Percentiles rank a stretch among this genome's conserved stretches.
phyloP scores from a whole-genome alignment of 2,797 vertebrate genomes.

The Enoplosus armatus region DNA sequence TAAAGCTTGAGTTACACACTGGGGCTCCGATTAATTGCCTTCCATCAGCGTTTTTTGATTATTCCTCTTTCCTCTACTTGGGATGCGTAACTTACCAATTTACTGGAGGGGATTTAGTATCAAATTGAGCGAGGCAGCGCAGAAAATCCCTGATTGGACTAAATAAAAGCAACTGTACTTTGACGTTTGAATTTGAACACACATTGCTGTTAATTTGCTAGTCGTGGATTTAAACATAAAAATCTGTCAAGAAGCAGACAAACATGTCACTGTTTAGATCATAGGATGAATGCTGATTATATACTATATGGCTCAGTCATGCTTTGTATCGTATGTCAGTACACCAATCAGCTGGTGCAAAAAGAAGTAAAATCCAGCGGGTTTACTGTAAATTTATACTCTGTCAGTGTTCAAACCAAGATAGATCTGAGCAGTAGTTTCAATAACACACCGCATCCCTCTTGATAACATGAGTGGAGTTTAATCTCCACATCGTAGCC shows the following conservation, averaged over 20 bases:
- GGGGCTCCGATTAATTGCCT: slow-evolving; percentile 8
- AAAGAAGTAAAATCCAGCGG: not conserved
- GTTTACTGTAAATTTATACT: not conserved
- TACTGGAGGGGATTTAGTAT: slow-evolving; percentile 40
- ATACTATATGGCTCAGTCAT: not conserved
- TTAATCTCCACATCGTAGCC: slow-evolving; percentile 25
- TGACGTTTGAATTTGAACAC: slow-evolving; percentile 11
- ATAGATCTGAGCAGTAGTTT: slow-evolving; percentile 18
- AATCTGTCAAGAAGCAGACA: not conserved
- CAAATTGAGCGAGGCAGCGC: slow-evolving; percentile 34
- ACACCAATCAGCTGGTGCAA: not conserved
- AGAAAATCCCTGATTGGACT: slow-evolving; percentile 46
- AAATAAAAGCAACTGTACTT: slow-evolving; percentile 29
- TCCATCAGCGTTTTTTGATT: slow-evolving; percentile 12
- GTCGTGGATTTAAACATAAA: slow-evolving; percentile 1
- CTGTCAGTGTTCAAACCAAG: not conserved
- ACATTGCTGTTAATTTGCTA: slow-evolving; percentile 16
- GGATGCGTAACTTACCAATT: slow-evolving; percentile 49
- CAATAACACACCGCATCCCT: slow-evolving; percentile 2
- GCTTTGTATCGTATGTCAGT: not conserved
- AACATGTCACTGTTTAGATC: not conserved
- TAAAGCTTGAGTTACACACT: slow-evolving; percentile 11
- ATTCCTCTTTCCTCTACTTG: slow-evolving; percentile 17
- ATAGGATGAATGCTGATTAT: not conserved
- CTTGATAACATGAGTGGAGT: slow-evolving; percentile 13